Evolutionary conservation across 2,797 vertebrate genomes (phyloP).

Genomic region (Balearica regulorum): DNA sequence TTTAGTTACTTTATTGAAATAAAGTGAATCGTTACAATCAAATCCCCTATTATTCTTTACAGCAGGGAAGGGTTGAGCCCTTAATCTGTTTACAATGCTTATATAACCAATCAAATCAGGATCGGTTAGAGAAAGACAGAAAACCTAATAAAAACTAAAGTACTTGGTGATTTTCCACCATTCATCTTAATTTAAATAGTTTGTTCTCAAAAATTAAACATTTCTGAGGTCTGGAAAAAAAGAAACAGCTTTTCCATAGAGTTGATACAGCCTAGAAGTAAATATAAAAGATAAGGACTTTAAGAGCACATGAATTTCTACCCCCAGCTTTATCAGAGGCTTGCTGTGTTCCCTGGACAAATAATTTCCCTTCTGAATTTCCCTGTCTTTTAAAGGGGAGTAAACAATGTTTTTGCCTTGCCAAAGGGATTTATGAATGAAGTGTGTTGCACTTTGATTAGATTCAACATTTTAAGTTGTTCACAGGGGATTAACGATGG

Average conservation of each 20-base stretch:
- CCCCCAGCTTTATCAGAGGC: neutral
- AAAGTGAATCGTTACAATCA: neutral
- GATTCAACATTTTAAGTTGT: neutral
- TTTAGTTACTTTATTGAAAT: neutral
- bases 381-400: neutral
- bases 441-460: neutral
- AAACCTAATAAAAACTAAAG: neutral
- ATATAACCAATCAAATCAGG: neutral
- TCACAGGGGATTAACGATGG: neutral
- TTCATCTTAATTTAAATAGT: neutral
- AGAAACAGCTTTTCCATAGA: neutral
- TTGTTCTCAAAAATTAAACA: neutral
- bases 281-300: neutral
- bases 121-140: neutral
- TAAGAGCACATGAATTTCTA: neutral
- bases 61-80: neutral
- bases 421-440: slow-evolving; percentile 21
- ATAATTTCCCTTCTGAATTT: neutral
- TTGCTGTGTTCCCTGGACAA: neutral
- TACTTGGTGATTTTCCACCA: neutral
- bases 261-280: neutral
- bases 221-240: neutral
- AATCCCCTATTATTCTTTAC: neutral
- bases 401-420: neutral
- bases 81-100: neutral